These are phyloP conservation scores for Plutella xylostella DNA, from an alignment of 2,888 invertebrate species.

Conservation along the genomic window DNA sequence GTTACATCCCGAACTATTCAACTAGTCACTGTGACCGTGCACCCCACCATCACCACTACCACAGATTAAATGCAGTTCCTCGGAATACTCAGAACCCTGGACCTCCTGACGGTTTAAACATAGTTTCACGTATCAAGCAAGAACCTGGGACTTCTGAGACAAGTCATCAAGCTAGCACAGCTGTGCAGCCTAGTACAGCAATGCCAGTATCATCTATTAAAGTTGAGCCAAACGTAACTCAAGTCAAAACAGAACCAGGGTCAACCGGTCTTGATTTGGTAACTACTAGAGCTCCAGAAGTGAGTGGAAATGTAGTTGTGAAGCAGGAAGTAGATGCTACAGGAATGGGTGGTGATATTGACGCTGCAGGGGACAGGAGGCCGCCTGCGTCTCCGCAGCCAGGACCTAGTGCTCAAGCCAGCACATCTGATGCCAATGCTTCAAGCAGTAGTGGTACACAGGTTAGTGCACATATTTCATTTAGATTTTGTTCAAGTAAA, in stretches of 20 bases:
- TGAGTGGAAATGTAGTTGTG: background rate
- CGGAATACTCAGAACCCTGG: background rate
- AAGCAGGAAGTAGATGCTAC: background rate
- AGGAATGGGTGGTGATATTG: background rate
- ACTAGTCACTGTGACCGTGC: constrained; percentile 26
- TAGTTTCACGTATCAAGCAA: constrained; percentile 35
- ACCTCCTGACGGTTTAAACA: constrained; percentile 17
- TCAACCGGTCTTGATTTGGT: background rate
- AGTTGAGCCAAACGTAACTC: background rate
- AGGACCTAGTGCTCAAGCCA: constrained; percentile 45
- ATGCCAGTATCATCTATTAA: background rate
- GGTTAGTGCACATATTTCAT: too few species aligned
- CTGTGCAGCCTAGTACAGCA: background rate
- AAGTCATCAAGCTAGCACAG: constrained; percentile 33
- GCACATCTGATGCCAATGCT: too few species aligned
- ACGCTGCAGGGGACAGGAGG: background rate
- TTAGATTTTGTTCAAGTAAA: too few species aligned
- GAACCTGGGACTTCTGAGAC: constrained; percentile 34
- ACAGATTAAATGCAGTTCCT: constrained; percentile 16
- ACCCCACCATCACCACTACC: constrained; percentile 28
- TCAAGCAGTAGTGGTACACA: too few species aligned
- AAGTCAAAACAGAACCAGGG: constrained; percentile 3
- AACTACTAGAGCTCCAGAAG: background rate
- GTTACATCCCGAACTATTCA: constrained; percentile 27
- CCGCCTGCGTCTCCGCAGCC: constrained; percentile 41